These are phyloP conservation scores for Xestoiulus laeticollis DNA, from an alignment of 2,888 invertebrate species.

Conservation along the genomic window DNA sequence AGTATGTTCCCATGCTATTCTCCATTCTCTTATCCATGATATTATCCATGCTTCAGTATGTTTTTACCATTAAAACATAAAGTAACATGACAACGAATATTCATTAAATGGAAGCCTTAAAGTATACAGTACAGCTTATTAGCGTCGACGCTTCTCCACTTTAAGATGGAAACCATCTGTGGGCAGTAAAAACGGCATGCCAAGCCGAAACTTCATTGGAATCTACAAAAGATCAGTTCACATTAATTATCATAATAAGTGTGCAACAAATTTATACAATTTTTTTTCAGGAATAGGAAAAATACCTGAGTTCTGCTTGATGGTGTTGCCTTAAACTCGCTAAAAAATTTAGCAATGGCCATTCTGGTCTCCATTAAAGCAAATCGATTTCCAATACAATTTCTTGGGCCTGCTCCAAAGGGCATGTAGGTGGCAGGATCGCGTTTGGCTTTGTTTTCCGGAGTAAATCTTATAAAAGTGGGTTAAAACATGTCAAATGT, in stretches of 20 bases:
- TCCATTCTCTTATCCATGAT: no score
- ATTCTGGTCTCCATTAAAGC: constrained; percentile 51
- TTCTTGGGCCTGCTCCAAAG: constrained; percentile 72
- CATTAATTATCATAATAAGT: not conserved
- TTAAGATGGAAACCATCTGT: constrained; percentile 20
- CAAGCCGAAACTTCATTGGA: constrained; percentile 23
- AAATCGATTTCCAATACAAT: constrained; percentile 69
- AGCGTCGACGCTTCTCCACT: constrained; percentile 42
- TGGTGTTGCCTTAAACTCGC: constrained; percentile 35
- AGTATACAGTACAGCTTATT: not conserved
- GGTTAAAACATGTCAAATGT: no score
- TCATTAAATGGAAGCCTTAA: not conserved
- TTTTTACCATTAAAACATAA: no score
- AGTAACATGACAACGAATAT: not conserved
- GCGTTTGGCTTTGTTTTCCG: constrained; percentile 47
- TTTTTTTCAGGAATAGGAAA: not conserved
- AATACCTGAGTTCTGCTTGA: constrained; percentile 44
- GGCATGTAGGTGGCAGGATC: constrained; percentile 62
- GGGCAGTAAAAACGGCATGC: constrained; percentile 42
- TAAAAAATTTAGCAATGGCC: constrained; percentile 45
- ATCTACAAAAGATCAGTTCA: not conserved
- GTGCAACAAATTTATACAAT: not conserved
- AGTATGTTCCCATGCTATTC: no score
- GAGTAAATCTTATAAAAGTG: constrained; percentile 22
- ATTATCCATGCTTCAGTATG: no score